These are phyloP conservation scores for Epizoanthus illoricatus DNA, from an alignment of 92 coral and sea anemone species.

Conservation along the genomic window DNA sequence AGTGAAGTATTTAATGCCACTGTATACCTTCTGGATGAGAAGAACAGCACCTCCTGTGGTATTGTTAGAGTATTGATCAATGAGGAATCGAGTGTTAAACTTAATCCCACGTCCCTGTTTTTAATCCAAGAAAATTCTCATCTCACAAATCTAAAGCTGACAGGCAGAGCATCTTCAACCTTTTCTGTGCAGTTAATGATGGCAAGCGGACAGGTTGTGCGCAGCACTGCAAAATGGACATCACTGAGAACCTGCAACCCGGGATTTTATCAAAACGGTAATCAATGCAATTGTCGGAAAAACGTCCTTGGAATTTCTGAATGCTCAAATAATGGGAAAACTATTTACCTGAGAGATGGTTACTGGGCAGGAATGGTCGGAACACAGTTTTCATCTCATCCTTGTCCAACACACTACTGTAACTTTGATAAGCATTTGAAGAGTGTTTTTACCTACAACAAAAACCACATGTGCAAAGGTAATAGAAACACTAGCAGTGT, in stretches of 20 bases:
- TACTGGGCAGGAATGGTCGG: conserved; percentile 78
- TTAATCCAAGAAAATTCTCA: conserved; percentile 55
- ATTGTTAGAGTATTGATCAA: conserved; percentile 60
- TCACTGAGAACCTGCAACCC: conserved; percentile 60
- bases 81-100: conserved; percentile 29
- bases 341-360: conserved; percentile 67
- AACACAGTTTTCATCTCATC: conserved; percentile 43
- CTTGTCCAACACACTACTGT: conserved; percentile 76
- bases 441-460: conserved; percentile 40
- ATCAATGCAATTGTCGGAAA: conserved; percentile 59
- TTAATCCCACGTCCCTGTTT: conserved; percentile 71
- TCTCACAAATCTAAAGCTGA: conserved; percentile 41
- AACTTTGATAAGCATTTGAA: neutral
- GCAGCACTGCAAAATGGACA: conserved; percentile 5
- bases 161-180: conserved; percentile 36
- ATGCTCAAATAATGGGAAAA: conserved; percentile 57
- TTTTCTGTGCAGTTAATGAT: conserved; percentile 63
- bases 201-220: conserved; percentile 75
- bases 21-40: conserved; percentile 75
- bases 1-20: conserved; percentile 67
- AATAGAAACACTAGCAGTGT: conserved; percentile 48
- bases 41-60: conserved; percentile 71
- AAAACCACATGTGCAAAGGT: conserved; percentile 46
- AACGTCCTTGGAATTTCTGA: conserved; percentile 45
- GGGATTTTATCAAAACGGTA: conserved; percentile 52